These are phyloP conservation scores for Phyllostomus hastatus DNA, from an alignment of 2,113 vertebrate genomes.

Conservation along the genomic window DNA sequence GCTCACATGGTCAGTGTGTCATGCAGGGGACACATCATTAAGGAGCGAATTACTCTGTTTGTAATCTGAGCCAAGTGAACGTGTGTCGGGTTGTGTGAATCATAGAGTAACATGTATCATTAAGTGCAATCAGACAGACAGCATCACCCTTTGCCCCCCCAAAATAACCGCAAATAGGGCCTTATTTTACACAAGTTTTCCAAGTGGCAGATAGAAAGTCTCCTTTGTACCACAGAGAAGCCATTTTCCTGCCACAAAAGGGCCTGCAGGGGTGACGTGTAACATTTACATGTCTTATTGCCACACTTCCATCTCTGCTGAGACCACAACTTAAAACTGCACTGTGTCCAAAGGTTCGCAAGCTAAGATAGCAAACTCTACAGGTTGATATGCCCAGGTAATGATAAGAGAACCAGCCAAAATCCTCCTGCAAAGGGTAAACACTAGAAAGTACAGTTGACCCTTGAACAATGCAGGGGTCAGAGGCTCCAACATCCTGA, in stretches of 20 bases:
- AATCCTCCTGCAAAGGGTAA: background rate
- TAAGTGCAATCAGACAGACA: slow-evolving; percentile 67
- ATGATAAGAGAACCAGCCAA: background rate
- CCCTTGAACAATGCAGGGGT: background rate
- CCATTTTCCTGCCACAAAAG: slow-evolving; percentile 54
- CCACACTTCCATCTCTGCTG: background rate
- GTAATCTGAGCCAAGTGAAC: slow-evolving; percentile 81
- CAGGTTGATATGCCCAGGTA: background rate
- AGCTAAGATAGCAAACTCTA: slow-evolving; percentile 42
- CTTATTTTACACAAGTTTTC: slow-evolving; percentile 45
- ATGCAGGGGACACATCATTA: slow-evolving; percentile 78
- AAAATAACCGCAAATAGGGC: slow-evolving; percentile 70
- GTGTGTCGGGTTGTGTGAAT: slow-evolving; percentile 74
- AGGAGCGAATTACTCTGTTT: slow-evolving; percentile 76
- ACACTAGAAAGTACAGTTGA: background rate
- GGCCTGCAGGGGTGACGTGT: background rate
- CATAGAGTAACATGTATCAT: slow-evolving; percentile 73
- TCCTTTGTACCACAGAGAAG: slow-evolving; percentile 14
- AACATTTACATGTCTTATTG: background rate
- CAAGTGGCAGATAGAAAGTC: slow-evolving; percentile 41
- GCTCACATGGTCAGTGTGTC: slow-evolving; percentile 77
- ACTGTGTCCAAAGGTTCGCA: background rate
- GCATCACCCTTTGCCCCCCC: slow-evolving; percentile 57
- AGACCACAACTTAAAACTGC: background rate
- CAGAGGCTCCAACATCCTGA: no score